These are phyloP conservation scores for Diarsia rubi DNA, from an alignment of 2,888 invertebrate genomes.

Conservation along the genomic window DNA sequence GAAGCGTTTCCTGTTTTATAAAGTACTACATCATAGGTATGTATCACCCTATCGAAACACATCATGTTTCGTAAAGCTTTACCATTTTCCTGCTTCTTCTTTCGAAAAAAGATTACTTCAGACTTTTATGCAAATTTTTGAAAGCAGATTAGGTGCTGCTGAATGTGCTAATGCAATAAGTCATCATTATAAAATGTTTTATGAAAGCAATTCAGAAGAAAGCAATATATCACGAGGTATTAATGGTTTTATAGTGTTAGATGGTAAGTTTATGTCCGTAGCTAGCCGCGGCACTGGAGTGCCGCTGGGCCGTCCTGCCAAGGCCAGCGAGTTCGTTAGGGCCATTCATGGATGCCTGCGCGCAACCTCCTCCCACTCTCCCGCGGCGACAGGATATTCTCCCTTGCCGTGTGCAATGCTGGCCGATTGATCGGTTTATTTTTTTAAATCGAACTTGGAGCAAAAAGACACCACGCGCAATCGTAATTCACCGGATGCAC, in stretches of 20 bases:
- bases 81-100: constrained; percentile 48
- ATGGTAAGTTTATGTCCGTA: constrained; percentile 54
- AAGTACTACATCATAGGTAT: constrained; percentile 57
- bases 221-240: constrained; percentile 38
- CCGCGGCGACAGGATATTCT: constrained; percentile 86
- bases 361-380: constrained; percentile 77
- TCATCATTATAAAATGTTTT: constrained; percentile 42
- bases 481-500: constrained; percentile 90
- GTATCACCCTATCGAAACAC: constrained; percentile 47
- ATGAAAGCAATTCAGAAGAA: constrained; percentile 35
- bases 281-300: constrained; percentile 68
- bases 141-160: constrained; percentile 13
- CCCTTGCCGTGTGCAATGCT: constrained; percentile 84
- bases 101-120: constrained; percentile 26
- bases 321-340: constrained; percentile 90
- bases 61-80: constrained; percentile 47
- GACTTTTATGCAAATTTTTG: constrained; percentile 24
- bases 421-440: constrained; percentile 85
- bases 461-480: constrained; percentile 85
- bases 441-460: constrained; percentile 80
- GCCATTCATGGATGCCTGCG: constrained; percentile 89
- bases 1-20: constrained; percentile 83
- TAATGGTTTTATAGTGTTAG: constrained; percentile 52
- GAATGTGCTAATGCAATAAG: constrained; percentile 30
- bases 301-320: constrained; percentile 82